phyloP scores from a whole-genome alignment of 2,888 invertebrate species.

The Thecocarcelia acutangulata region DNA sequence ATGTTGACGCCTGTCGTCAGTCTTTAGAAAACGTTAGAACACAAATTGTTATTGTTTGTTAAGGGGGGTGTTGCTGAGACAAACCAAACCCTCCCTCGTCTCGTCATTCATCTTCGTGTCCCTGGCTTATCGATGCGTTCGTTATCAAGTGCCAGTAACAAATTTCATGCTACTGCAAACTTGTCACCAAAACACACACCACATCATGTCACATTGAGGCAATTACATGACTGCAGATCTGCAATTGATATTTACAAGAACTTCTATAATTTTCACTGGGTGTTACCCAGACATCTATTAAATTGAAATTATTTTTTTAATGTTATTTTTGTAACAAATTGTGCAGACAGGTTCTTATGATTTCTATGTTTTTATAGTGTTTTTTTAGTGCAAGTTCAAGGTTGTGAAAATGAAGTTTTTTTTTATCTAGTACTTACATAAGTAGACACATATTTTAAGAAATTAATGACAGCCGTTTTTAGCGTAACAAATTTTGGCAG shows the following conservation, averaged over 20 bases:
- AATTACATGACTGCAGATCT: constrained; percentile 45
- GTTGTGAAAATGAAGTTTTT: constrained; percentile 28
- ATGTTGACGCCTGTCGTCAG: constrained; percentile 66
- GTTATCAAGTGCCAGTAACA: constrained; percentile 22
- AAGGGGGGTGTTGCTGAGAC: constrained; percentile 53
- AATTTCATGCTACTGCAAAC: constrained; percentile 45
- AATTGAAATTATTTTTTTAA: constrained; percentile 42
- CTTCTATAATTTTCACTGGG: constrained; percentile 31
- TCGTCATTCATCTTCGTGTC: constrained; percentile 41
- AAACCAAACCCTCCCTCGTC: constrained; percentile 52
- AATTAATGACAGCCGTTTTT: no score
- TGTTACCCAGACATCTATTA: constrained; percentile 61
- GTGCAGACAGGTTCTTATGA: constrained; percentile 1
- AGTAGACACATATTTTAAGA: no score
- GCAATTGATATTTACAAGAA: constrained; percentile 47
- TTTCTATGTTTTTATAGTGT: constrained; percentile 12
- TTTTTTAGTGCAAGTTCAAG: constrained; percentile 60
- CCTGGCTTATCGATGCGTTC: background rate
- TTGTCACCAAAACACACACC: constrained; percentile 50
- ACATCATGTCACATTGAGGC: constrained; percentile 34
- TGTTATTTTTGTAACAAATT: background rate
- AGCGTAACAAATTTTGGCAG: no score
- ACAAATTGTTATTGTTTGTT: constrained; percentile 51
- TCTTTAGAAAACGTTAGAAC: constrained; percentile 41
- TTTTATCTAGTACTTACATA: no score